Evolutionary conservation across 2,113 vertebrate genomes (phyloP).

Genomic region (Lucifuga dentata): DNA sequence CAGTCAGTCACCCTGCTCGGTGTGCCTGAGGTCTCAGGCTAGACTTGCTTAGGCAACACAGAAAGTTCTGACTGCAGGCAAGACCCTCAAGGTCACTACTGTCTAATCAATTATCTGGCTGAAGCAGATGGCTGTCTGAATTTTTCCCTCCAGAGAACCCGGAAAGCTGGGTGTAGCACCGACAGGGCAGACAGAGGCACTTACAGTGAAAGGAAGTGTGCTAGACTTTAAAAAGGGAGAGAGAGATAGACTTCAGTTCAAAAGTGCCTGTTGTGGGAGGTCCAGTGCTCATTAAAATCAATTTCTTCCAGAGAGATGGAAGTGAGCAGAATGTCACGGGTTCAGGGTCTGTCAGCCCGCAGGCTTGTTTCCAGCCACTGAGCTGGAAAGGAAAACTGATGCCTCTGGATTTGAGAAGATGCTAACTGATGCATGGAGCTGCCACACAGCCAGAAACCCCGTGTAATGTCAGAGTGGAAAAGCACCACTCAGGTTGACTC

Average conservation of each 20-base stretch:
- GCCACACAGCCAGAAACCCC: conserved; percentile 14
- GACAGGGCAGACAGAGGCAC: background rate
- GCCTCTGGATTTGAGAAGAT: conserved; percentile 43
- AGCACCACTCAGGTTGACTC: conserved; percentile 18
- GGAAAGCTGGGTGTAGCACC: conserved; percentile 1
- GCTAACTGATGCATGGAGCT: conserved; percentile 28
- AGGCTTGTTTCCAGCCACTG: conserved; percentile 53
- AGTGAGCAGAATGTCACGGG: conserved; percentile 34
- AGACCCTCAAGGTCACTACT: conserved; percentile 52
- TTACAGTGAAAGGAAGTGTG: conserved; percentile 20
- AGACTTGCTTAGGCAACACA: conserved; percentile 22
- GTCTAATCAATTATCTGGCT: conserved; percentile 50
- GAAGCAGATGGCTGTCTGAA: conserved; percentile 57
- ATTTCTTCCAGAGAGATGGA: conserved; percentile 39
- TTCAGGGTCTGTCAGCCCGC: conserved; percentile 25
- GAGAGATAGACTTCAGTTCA: conserved; percentile 4
- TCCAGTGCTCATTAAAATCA: conserved; percentile 63
- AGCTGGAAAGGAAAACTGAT: conserved; percentile 53
- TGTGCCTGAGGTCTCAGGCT: conserved; percentile 25
- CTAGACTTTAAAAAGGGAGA: background rate
- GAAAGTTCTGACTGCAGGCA: conserved; percentile 32
- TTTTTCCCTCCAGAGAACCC: conserved; percentile 26
- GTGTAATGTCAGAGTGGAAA: conserved; percentile 8
- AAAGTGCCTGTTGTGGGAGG: conserved; percentile 5
- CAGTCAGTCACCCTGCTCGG: background rate